These are phyloP conservation scores for Macrosiphum euphorbiae DNA, from an alignment of 2,888 invertebrate species.

Conservation along the genomic window DNA sequence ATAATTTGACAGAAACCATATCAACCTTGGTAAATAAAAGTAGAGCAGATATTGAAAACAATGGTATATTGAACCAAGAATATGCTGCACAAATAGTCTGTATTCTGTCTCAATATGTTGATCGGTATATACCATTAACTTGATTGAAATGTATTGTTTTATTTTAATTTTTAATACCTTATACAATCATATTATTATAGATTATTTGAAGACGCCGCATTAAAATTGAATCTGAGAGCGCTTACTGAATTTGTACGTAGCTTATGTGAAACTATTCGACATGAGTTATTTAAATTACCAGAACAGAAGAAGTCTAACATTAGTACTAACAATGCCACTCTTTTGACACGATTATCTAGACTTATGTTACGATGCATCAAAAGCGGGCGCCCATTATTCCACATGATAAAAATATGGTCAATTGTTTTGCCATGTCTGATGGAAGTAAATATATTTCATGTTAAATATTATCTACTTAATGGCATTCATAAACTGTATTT, in stretches of 20 bases:
- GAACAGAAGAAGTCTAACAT: conserved; percentile 56
- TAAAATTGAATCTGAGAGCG: conserved; percentile 87
- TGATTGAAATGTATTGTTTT: not conserved
- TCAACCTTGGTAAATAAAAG: conserved; percentile 78
- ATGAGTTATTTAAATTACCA: conserved; percentile 74
- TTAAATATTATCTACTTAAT: not conserved
- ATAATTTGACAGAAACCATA: conserved; percentile 73
- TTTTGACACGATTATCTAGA: conserved; percentile 88
- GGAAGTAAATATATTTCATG: conserved; percentile 76
- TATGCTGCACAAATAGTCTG: conserved; percentile 83
- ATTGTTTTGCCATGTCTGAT: conserved; percentile 93
- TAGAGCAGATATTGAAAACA: conserved; percentile 73
- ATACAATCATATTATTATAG: conserved; percentile 70
- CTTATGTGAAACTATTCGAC: conserved; percentile 87
- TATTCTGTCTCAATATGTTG: conserved; percentile 89
- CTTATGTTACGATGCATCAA: conserved; percentile 88
- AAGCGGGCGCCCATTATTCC: conserved; percentile 88
- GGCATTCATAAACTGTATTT: not conserved
- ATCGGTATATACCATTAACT: conserved; percentile 72
- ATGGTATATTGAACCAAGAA: conserved; percentile 70
- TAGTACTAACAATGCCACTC: conserved; percentile 70
- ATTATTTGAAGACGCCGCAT: conserved; percentile 89
- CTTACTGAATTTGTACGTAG: conserved; percentile 85
- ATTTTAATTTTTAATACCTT: not conserved
- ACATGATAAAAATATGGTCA: conserved; percentile 92